Evolutionary conservation across 2,888 invertebrate genomes (phyloP).

Genomic region (Celastrina argiolus): DNA sequence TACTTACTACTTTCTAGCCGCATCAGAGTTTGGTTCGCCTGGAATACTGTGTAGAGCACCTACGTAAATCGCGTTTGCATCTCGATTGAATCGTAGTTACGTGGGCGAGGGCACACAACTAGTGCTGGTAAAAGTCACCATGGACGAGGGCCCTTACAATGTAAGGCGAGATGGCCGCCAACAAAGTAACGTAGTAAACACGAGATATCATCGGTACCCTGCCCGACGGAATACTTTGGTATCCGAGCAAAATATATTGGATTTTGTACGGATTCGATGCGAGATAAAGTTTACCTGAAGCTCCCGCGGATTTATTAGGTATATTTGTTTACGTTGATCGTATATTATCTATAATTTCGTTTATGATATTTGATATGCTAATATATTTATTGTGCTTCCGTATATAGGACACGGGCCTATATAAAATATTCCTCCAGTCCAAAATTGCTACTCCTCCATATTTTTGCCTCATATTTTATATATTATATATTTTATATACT

Average conservation of each 20-base stretch:
- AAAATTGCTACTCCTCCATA: background rate
- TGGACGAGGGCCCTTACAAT: no score
- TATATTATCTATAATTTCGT: background rate
- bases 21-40: no score
- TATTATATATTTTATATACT: no score
- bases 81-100: no score
- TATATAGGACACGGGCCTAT: background rate
- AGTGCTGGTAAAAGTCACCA: no score
- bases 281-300: slow-evolving; percentile 16
- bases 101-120: no score
- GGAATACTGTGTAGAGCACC: no score
- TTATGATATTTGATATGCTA: background rate
- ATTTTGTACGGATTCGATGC: slow-evolving; percentile 16
- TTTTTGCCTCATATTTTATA: no score
- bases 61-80: no score
- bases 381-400: background rate
- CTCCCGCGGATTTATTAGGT: background rate
- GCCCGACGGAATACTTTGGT: slow-evolving; percentile 19
- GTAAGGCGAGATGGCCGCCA: slow-evolving; percentile 16
- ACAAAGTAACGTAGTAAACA: no score
- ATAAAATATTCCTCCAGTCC: background rate
- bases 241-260: slow-evolving; percentile 16
- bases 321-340: slow-evolving; percentile 1
- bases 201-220: slow-evolving; percentile 18
- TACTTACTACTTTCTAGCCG: no score